Evolutionary conservation across 2,113 vertebrate genomes (phyloP).

Genomic region (Phyllostomus hastatus): DNA sequence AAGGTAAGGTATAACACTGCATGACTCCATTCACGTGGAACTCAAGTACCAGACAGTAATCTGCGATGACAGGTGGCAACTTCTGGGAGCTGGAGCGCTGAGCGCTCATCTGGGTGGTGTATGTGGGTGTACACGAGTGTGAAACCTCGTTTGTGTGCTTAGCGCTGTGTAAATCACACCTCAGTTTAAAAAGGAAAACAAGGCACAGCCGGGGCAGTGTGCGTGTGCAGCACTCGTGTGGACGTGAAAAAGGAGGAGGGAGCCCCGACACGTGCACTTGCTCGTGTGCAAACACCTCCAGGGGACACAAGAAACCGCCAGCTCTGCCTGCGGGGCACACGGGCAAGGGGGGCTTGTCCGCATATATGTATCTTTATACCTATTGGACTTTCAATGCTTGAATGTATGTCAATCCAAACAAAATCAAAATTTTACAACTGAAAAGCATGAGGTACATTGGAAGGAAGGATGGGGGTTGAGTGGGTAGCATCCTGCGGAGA

Average conservation of each 20-base stretch:
- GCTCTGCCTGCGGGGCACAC: background rate
- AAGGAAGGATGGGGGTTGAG: background rate
- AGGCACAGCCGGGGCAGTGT: background rate
- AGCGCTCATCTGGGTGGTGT: background rate
- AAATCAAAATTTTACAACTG: background rate
- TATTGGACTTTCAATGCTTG: background rate
- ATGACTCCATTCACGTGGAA: background rate
- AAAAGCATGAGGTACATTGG: background rate
- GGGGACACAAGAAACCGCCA: background rate
- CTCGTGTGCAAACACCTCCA: background rate
- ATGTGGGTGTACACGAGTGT: too few species aligned
- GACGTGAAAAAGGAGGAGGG: background rate
- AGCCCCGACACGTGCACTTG: background rate
- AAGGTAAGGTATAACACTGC: background rate
- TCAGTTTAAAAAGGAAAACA: background rate
- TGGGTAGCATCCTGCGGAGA: background rate
- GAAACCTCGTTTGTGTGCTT: background rate
- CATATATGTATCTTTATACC: too few species aligned
- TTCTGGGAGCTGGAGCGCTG: background rate
- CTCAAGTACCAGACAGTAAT: background rate
- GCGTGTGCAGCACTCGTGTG: background rate
- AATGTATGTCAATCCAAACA: background rate
- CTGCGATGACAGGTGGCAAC: background rate
- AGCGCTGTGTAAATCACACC: background rate
- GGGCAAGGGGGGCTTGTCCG: background rate